Evolutionary conservation across 2,113 vertebrate species (phyloP).

Genomic region (Ailurus styani): DNA sequence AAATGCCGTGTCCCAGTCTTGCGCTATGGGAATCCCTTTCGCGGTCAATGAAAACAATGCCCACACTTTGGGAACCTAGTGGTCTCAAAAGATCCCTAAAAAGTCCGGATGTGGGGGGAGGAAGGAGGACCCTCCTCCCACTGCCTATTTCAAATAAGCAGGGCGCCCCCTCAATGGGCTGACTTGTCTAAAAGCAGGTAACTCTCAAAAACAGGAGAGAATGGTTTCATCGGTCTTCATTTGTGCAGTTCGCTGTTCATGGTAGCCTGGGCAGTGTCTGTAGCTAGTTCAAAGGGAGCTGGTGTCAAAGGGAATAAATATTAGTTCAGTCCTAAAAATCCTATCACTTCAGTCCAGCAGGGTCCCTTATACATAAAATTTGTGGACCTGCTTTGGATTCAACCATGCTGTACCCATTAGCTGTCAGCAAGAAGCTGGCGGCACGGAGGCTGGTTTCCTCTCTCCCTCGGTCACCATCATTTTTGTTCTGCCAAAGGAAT

Average conservation of each 20-base stretch:
- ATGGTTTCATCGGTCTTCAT: background rate
- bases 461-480: background rate
- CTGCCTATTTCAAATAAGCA: background rate
- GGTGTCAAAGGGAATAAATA: constrained; percentile 21
- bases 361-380: background rate
- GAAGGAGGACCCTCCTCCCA: too few relatives aligned
- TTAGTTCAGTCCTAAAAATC: background rate
- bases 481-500: background rate
- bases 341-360: background rate
- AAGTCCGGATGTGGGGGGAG: background rate
- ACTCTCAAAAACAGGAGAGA: background rate
- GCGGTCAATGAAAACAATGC: background rate
- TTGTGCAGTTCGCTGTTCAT: background rate
- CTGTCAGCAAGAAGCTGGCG: background rate
- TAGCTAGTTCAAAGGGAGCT: background rate
- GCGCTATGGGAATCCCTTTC: background rate
- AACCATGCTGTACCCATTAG: background rate
- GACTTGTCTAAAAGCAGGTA: background rate
- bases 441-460: background rate
- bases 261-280: background rate
- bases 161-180: background rate
- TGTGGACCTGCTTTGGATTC: constrained; percentile 9
- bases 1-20: background rate
- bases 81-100: background rate
- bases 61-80: background rate